phyloP scores from a whole-genome alignment of 2,797 vertebrate genomes.

The Pangasius sanitwongsei region DNA sequence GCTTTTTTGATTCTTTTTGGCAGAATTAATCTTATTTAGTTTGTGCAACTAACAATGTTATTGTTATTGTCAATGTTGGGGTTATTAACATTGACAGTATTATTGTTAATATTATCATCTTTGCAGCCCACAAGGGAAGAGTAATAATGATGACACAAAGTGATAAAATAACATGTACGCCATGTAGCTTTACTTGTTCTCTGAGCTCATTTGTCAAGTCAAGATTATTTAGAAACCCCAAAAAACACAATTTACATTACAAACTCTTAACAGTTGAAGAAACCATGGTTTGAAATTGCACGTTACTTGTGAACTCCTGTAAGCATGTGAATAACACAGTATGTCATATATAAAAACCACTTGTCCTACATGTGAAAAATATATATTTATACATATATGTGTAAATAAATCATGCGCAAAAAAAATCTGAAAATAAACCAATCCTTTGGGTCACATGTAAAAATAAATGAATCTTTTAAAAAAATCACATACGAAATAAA shows the following conservation, averaged over 20 bases:
- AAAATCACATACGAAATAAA: too few relatives aligned
- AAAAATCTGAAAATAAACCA: too few relatives aligned
- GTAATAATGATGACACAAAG: background rate
- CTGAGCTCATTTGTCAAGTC: background rate
- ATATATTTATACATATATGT: background rate
- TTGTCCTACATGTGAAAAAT: too few relatives aligned
- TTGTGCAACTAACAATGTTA: background rate
- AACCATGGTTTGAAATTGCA: too few relatives aligned
- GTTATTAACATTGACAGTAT: background rate
- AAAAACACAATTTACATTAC: background rate
- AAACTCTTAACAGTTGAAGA: background rate
- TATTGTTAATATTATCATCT: background rate
- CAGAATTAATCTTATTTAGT: background rate
- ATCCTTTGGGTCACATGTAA: too few relatives aligned
- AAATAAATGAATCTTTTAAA: background rate
- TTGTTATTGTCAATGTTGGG: background rate
- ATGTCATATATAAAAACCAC: too few relatives aligned
- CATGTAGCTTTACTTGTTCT: background rate
- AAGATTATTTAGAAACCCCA: background rate
- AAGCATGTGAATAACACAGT: too few relatives aligned
- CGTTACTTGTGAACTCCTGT: too few relatives aligned
- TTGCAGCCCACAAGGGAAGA: background rate
- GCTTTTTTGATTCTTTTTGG: background rate
- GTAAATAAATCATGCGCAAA: too few relatives aligned
- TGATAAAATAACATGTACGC: background rate